Base-by-base conservation (phyloP, 2,113 vertebrate genomes). In the Platichthys flesus region DNA sequence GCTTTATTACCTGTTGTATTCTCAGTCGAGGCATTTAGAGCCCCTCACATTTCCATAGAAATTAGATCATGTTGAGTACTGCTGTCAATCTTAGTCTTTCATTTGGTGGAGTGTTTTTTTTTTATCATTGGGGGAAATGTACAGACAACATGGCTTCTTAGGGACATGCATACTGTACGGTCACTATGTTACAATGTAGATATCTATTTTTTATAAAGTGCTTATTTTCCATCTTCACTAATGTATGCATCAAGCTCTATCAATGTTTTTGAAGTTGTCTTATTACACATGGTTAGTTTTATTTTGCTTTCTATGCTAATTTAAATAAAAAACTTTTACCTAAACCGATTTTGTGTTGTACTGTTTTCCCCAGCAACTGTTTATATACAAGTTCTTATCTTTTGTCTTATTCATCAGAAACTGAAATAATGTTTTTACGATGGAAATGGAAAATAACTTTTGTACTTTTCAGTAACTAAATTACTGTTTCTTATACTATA, bases 161-260 rank as follows among this genome's bases (percentile, higher is more conserved):
- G 80, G 78, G 83, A 88, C 89, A 91, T 85, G 31, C 83, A 78
- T 88, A 89, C 89, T 93, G 92, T 94, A 91, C 62, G 67, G 28
- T 92, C 82, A 89, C 89, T 82, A 85, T 91, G 93, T 92, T 94
- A 92, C 88, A 90, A 83, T 95, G 92, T 95, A 95, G 93, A 94
- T 93, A 89, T 94, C 77, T 81, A 92, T 94, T 93, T 94, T 95
- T 93, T 93, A 89, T 89, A 90, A 92, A 87, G 86, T 88, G 81
- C 87, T 88, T 73, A 85, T 91, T 90, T 89, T 90, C 83, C 85
- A 60, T 23, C 82, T 89, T 85, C 86, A 90, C 74, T 83, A 84
- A 81, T 83, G n/a, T 71, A 84, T 67, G 71, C 77, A 85, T 92
- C 82, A 79, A 69, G 72, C 59, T 89, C 62, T 73, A 85, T 89